These are phyloP conservation scores for Nomia melanderi DNA, from an alignment of 1,140 invertebrate species.

Conservation along the genomic window DNA sequence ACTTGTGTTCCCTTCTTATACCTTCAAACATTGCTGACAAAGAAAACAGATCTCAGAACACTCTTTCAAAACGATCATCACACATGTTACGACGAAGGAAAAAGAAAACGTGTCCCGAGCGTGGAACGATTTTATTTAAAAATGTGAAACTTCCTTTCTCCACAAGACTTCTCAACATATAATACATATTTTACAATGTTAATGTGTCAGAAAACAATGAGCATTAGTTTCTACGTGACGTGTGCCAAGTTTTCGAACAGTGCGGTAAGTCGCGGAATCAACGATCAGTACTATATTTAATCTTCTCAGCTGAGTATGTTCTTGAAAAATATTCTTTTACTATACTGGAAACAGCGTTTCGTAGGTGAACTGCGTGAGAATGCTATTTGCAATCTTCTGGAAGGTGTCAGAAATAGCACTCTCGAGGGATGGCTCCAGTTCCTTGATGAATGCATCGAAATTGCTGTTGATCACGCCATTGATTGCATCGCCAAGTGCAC, in stretches of 20 bases:
- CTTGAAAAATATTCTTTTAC: neutral
- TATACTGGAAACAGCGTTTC: conserved; percentile 82
- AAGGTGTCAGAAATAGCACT: conserved; percentile 81
- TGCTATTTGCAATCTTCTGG: conserved; percentile 82
- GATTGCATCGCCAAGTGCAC: conserved; percentile 80
- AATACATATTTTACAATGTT: too few species aligned
- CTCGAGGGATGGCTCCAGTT: conserved; percentile 83
- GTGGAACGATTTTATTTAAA: neutral
- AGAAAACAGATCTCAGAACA: too few species aligned
- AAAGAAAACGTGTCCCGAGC: too few species aligned
- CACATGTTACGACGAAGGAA: too few species aligned
- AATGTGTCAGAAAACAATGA: too few species aligned
- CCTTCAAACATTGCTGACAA: too few species aligned
- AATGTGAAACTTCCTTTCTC: neutral
- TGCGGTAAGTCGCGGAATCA: neutral
- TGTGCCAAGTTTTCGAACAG: neutral
- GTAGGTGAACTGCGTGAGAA: conserved; percentile 81
- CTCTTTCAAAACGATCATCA: too few species aligned
- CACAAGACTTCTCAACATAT: too few species aligned
- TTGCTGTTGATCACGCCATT: conserved; percentile 85
- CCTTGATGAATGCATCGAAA: conserved; percentile 82
- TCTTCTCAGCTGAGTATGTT: too few species aligned
- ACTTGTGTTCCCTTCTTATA: too few species aligned
- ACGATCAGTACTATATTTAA: too few species aligned
- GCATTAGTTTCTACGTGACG: neutral